A percentile compares a stretch with the other conserved stretches of the same genome.
Conservation (phyloP, 1,140 invertebrate genomes). For the Bilobella aurantiaca region DNA sequence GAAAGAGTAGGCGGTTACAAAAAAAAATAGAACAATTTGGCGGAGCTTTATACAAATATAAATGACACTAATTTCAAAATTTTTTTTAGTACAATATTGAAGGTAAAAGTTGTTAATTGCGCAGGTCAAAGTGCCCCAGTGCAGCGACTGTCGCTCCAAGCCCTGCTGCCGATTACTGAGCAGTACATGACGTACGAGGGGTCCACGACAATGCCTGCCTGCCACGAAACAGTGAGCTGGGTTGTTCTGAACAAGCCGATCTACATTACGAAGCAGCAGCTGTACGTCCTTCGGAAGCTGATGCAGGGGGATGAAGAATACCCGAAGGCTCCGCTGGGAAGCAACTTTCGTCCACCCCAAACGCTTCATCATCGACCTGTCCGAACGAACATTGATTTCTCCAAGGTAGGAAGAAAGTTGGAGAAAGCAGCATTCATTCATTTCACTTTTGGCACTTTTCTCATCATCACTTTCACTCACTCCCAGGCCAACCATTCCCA, state of each 20-base stretch:
- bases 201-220: slow-evolving; percentile 88
- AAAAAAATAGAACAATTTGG: too few species aligned
- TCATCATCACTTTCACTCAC: not conserved
- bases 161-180: slow-evolving; percentile 72
- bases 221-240: slow-evolving; percentile 89
- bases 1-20: too few species aligned
- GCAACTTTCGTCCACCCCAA: slow-evolving; percentile 85
- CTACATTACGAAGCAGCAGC: slow-evolving; percentile 84
- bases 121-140: slow-evolving; percentile 66
- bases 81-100: too few species aligned
- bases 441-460: slow-evolving; percentile 15
- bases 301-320: slow-evolving; percentile 46
- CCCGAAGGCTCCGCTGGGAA: slow-evolving; percentile 79
- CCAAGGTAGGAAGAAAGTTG: slow-evolving; percentile 17
- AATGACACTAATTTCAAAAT: too few species aligned
- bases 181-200: slow-evolving; percentile 97
- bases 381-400: slow-evolving; percentile 71
- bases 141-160: slow-evolving; percentile 67
- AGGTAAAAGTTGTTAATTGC: too few species aligned
- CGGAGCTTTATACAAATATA: too few species aligned
- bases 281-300: slow-evolving; percentile 41
- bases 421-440: slow-evolving; percentile 5
- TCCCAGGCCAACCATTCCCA: not conserved
- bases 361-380: slow-evolving; percentile 80
- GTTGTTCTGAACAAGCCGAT: slow-evolving; percentile 92